A percentile compares a stretch with the other conserved stretches of the same genome.
These are phyloP conservation scores for Mus musculus DNA, from an alignment of 2,113 vertebrate species.

Conservation along the genomic window GRCm39 chr5:22413001-22413500, in stretches of 20 bases:
- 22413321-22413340: conserved; percentile 44
- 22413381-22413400: conserved; percentile 63
- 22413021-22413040: conserved; percentile 80
- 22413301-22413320: conserved; percentile 54
- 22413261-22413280: not conserved
- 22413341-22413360: conserved; percentile 75
- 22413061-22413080: conserved; percentile 73
- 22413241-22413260: not conserved
- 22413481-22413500: conserved; percentile 86
- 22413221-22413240: not conserved
- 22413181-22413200: not conserved
- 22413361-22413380: conserved; percentile 80
- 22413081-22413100: conserved; percentile 77
- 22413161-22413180: conserved; percentile 13
- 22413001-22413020: conserved; percentile 82
- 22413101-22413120: conserved; percentile 69
- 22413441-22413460: conserved; percentile 82
- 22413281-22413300: not conserved
- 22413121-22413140: conserved; percentile 43
- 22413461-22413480: conserved; percentile 81
- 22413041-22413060: conserved; percentile 82
- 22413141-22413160: conserved; percentile 38
- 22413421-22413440: conserved; percentile 78
- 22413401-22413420: conserved; percentile 63
- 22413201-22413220: not conserved